These are phyloP conservation scores for Knipowitschia caucasica DNA, from an alignment of 2,797 vertebrate species.

Conservation along the genomic window DNA sequence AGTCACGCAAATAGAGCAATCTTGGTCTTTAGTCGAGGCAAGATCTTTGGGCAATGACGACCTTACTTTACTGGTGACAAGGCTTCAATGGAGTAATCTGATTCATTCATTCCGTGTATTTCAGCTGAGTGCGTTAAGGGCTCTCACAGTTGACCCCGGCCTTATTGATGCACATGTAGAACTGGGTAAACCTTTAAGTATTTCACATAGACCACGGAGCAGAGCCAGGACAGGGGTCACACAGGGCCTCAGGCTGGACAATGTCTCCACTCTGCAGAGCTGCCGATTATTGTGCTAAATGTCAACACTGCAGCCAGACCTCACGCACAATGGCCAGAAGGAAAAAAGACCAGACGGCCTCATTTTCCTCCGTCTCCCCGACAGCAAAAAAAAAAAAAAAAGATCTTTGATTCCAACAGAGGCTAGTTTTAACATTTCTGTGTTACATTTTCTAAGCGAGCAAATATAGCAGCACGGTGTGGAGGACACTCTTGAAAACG, in stretches of 20 bases:
- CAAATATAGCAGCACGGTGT: conserved; percentile 30
- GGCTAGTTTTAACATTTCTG: not conserved
- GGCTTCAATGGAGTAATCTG: not conserved
- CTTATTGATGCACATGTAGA: not conserved
- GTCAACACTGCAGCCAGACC: conserved; percentile 30
- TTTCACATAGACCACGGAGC: conserved; percentile 27
- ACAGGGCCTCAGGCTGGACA: conserved; percentile 19
- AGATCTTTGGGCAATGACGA: no score
- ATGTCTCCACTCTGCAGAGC: conserved; percentile 22
- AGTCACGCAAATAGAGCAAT: no score
- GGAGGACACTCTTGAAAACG: conserved; percentile 17
- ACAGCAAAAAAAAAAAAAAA: conserved; percentile 17
- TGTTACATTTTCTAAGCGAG: conserved; percentile 11
- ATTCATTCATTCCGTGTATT: not conserved
- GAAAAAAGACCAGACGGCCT: conserved; percentile 5
- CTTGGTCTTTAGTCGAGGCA: no score
- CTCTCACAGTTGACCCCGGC: conserved; percentile 4
- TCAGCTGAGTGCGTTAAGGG: not conserved
- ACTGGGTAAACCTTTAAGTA: not conserved
- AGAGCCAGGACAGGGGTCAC: conserved; percentile 22
- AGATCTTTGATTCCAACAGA: not conserved
- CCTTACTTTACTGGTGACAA: no score
- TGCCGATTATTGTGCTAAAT: conserved; percentile 24
- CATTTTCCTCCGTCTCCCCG: not conserved
- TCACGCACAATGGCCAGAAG: conserved; percentile 6